These are phyloP conservation scores for Euzetes globulus DNA, from an alignment of 2,888 invertebrate genomes.

Conservation along the genomic window DNA sequence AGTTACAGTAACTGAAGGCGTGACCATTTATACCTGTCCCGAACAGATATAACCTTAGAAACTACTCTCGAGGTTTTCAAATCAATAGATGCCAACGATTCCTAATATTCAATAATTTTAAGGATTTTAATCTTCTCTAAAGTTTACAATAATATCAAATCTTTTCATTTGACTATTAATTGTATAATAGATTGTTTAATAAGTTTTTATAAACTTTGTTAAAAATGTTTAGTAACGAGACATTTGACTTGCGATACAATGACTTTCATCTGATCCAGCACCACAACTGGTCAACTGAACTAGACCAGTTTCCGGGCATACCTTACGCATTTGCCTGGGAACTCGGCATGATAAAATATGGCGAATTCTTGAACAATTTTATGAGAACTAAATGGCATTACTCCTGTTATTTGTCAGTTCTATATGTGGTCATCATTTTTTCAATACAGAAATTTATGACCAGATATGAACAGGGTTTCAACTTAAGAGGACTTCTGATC, in stretches of 20 bases:
- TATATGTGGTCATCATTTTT: neutral
- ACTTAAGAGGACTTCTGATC: neutral
- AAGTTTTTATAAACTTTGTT: too few relatives aligned
- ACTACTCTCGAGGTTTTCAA: too few relatives aligned
- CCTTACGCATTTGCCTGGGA: slow-evolving; percentile 21
- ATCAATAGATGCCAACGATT: too few relatives aligned
- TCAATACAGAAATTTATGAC: neutral
- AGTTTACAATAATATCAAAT: too few relatives aligned
- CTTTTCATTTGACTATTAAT: too few relatives aligned
- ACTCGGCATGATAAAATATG: neutral
- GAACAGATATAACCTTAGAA: too few relatives aligned
- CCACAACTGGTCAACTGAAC: slow-evolving; percentile 1
- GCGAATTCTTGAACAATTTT: neutral
- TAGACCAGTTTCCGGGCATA: slow-evolving; percentile 23
- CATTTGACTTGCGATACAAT: slow-evolving; percentile 27
- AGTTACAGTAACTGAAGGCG: too few relatives aligned
- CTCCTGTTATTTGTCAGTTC: slow-evolving; percentile 7
- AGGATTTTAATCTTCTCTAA: too few relatives aligned
- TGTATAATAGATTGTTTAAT: too few relatives aligned
- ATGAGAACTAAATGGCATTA: slow-evolving; percentile 13
- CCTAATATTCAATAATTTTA: too few relatives aligned
- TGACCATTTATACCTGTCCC: too few relatives aligned
- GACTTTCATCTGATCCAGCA: slow-evolving; percentile 11
- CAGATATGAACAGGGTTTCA: neutral
- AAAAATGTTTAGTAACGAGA: too few relatives aligned